A percentile compares a stretch with the other conserved stretches of the same genome.
Evolutionary conservation across 2,797 vertebrate genomes (phyloP).

Genomic region (Argya squamiceps): DNA sequence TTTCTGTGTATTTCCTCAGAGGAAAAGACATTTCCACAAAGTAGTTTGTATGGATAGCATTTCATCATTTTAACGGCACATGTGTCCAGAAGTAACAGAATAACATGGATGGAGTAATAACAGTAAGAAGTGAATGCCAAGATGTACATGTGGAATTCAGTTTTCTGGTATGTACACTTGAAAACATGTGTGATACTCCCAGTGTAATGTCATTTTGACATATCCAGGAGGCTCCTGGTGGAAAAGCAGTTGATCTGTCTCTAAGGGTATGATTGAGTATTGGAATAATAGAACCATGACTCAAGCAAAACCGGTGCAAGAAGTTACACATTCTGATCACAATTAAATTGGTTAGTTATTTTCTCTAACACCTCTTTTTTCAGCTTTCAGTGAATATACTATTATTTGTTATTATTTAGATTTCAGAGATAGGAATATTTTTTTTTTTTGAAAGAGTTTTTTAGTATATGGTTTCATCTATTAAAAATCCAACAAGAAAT

Average conservation of each 20-base stretch:
- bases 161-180: neutral
- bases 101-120: neutral
- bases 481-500: neutral
- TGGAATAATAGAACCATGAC: neutral
- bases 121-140: neutral
- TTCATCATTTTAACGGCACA: neutral
- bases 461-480: neutral
- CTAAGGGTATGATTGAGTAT: neutral
- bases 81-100: neutral
- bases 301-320: neutral
- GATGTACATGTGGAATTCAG: neutral
- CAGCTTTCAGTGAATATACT: neutral
- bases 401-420: neutral
- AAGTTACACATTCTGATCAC: neutral
- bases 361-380: neutral
- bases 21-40: neutral
- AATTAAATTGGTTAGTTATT: neutral
- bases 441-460: neutral
- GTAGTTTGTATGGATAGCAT: neutral
- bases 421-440: neutral
- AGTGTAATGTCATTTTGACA: neutral
- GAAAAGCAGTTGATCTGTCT: neutral
- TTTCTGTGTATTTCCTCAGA: neutral
- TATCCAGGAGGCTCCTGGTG: neutral
- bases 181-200: neutral